Conservation (phyloP, 2,888 invertebrate species). For the Mylabris sibirica region DNA sequence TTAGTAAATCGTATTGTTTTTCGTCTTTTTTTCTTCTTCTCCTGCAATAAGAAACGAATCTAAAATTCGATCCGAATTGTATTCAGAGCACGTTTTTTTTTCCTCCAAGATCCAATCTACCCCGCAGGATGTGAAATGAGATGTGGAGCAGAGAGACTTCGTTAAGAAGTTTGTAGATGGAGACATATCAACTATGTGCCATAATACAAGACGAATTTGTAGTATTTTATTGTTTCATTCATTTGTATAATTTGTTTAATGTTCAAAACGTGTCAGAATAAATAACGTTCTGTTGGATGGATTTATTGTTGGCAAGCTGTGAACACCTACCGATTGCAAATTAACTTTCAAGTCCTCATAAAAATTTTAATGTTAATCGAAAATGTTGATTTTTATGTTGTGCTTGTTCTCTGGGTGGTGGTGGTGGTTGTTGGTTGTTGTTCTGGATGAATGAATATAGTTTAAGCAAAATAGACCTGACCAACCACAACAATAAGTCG, state of each 20-base stretch:
- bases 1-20: background rate
- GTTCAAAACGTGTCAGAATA: background rate
- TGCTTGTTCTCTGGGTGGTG: background rate
- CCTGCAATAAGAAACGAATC: background rate
- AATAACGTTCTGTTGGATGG: background rate
- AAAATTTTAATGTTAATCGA: slow-evolving; percentile 14
- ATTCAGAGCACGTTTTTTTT: slow-evolving; percentile 3
- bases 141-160: background rate
- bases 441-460: slow-evolving; percentile 14
- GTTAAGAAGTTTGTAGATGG: background rate
- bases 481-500: slow-evolving; percentile 48
- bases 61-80: background rate
- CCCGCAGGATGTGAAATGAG: background rate
- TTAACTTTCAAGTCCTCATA: slow-evolving; percentile 10
- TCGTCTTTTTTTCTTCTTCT: background rate
- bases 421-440: background rate
- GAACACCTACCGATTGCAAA: slow-evolving; percentile 13
- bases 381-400: slow-evolving; percentile 10
- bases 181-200: background rate
- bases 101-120: slow-evolving; percentile 1
- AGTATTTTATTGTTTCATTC: background rate
- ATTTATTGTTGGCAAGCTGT: slow-evolving; percentile 10
- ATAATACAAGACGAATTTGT: background rate
- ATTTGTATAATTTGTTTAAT: background rate
- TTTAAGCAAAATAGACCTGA: slow-evolving; percentile 39